Base-by-base conservation (phyloP, 2,888 invertebrate genomes). In the Pemphredon lugubris region DNA sequence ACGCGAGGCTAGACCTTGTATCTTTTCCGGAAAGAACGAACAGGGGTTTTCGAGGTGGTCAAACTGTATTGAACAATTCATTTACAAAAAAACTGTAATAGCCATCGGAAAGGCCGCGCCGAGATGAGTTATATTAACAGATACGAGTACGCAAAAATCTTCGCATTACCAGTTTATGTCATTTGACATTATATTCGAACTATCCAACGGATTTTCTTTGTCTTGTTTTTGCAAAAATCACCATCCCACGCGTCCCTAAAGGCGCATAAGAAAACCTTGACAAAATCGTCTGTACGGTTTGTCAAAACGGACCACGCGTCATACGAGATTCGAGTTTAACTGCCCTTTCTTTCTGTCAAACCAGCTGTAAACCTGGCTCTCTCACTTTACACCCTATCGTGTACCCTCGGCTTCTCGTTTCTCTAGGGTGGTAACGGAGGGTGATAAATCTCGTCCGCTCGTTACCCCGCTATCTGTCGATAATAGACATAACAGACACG, bases 401-500 rank as follows among this genome's bases (percentile, higher is more conserved):
- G n/a, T 61, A 58, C 73, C 71, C 61, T 69, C 68, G 53, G 65
- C 58, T 54, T 77, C 61, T 66, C 72, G 74, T 72, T 75, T 59
- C 70, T 73, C 64, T 70, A n/a, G 71, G 75, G 77, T 63, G 58
- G 71, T 72, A 48, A 58, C 65, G 63, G 39, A 76, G 77, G 76
- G 81, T 77, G 83, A 87, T 87, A 87, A 87, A 87, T 87, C 85
- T 85, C 78, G 68, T 65, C 72, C 75, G 79, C 82, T 79, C 73
- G 80, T 83, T 76, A 83, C 82, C 74, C 77, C 76, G 73, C 82
- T 83, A 84, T 86, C 86, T 84, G 81, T 83, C 82, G 82, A 78
- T 80, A 85, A 84, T 85, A 82, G 84, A 84, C 86, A 86, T 87
- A 86, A 87, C 82, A 85, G 86, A 86, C 89, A 88, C 89, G 88